Evolutionary conservation across 2,888 invertebrate genomes (phyloP), one percentile per base, ranked within the genome.

Genomic region (Stegana nigrithorax): DNA sequence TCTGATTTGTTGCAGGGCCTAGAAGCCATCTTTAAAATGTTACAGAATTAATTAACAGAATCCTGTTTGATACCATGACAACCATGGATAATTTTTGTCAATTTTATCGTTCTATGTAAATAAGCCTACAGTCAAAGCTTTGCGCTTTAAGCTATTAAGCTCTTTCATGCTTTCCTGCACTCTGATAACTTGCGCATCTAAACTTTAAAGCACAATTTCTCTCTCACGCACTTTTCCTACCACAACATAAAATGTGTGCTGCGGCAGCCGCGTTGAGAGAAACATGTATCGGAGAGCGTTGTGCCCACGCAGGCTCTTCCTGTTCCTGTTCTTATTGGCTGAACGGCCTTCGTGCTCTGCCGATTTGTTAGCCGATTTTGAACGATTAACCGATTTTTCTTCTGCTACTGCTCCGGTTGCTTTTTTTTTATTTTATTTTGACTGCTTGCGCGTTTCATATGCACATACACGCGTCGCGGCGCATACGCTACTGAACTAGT

Each of bases 401-500:
- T 63, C 45, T 53, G 50, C 59, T 42, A 59, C 55, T 66, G 66
- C 71, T 64, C 62, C 62, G 66, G n/a, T n/a, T 14, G 39, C 39
- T 39, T 17, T 58, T n/a, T 39, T n/a, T 39, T 21, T 25, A 7
- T 42, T 42, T 42, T 42, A 7, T 7, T 6, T 42, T n/a, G n/a
- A n/a, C n/a, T 70, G 64, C 74, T 65, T 76, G 75, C 73, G 74
- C 74, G 65, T 59, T 53, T 63, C 47, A 23, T 63, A 12, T 32
- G 7, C 32, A 32, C 7, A 6, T 12, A 12, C n/a, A n/a, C n/a
- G 32, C 59, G 17, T 26, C 67, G 51, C 50, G 23, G 23, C 26
- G 23, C 10, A n/a, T n/a, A n/a, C n/a, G 26, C 10, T 10, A 58
- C n/a, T 59, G 71, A 67, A 75, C 77, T 78, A 78, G 74, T 76